Evolutionary conservation across 2,888 invertebrate genomes (phyloP).

Genomic region (Drosophila tanythrix): DNA sequence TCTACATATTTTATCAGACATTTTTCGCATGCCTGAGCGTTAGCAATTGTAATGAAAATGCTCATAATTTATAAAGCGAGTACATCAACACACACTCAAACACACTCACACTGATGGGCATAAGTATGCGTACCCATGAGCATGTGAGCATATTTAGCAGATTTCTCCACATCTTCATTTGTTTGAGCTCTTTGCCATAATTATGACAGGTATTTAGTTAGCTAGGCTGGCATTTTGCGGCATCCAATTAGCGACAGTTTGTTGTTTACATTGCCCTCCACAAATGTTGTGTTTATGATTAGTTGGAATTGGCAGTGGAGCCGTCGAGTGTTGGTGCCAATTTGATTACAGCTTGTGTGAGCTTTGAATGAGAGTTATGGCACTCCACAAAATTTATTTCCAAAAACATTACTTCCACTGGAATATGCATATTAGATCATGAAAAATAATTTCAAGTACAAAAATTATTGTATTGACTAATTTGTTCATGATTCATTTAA

Average conservation of each 20-base stretch:
- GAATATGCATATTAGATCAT: not conserved
- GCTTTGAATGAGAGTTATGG: not conserved
- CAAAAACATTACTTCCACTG: not conserved
- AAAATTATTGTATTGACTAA: not conserved
- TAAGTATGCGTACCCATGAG: not conserved
- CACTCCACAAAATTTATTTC: not conserved
- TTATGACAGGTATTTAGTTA: constrained; percentile 65
- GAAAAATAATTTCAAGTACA: not conserved
- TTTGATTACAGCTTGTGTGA: constrained; percentile 1
- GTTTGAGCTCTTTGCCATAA: constrained; percentile 35
- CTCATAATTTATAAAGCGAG: constrained; percentile 61
- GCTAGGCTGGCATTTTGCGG: constrained; percentile 24
- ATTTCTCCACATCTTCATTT: constrained; percentile 20
- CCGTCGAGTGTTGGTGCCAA: not conserved
- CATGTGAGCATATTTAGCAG: constrained; percentile 9
- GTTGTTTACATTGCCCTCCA: constrained; percentile 41
- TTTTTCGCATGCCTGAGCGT: constrained; percentile 75
- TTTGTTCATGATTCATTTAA: not conserved
- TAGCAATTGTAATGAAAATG: constrained; percentile 70
- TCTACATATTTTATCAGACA: constrained; percentile 72
- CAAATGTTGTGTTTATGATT: constrained; percentile 28
- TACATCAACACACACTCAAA: constrained; percentile 1
- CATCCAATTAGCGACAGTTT: constrained; percentile 68
- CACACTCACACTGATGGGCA: not conserved
- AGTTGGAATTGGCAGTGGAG: not conserved